Percentiles rank a stretch among this genome's conserved stretches.
phyloP scores from a whole-genome alignment of 1,140 invertebrate species.

The Drosophila serrata region DNA sequence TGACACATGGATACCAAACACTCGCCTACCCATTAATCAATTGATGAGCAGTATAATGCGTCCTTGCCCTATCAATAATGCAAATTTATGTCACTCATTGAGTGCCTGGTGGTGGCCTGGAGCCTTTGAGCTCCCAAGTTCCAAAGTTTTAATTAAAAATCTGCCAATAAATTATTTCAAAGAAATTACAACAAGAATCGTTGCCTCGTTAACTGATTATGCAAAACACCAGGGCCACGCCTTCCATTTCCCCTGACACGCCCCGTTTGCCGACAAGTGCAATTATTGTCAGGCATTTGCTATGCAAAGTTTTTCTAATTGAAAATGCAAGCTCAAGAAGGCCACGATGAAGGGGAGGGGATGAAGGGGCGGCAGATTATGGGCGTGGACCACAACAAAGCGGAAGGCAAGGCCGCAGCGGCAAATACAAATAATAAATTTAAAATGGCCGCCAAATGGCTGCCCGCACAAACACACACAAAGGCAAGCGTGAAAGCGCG shows the following conservation, averaged over 20 bases:
- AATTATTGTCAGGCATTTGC: conserved; percentile 78
- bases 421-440: conserved; percentile 81
- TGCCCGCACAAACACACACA: conserved; percentile 40
- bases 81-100: conserved; percentile 67
- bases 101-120: conserved; percentile 27
- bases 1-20: conserved; percentile 53
- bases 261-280: conserved; percentile 51
- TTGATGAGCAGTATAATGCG: conserved; percentile 38
- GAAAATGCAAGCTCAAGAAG: conserved; percentile 77
- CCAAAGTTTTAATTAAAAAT: conserved; percentile 81
- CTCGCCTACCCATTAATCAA: conserved; percentile 36
- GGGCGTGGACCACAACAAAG: conserved; percentile 57
- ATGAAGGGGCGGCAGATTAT: conserved; percentile 18
- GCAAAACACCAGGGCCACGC: conserved; percentile 67
- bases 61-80: conserved; percentile 48
- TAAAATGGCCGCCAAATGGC: conserved; percentile 78
- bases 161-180: conserved; percentile 82
- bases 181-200: conserved; percentile 79
- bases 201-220: conserved; percentile 84
- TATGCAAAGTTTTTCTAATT: conserved; percentile 81
- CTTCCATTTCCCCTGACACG: neutral
- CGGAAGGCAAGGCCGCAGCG: conserved; percentile 50
- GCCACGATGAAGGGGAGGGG: conserved; percentile 1
- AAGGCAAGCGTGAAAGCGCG: conserved; percentile 74
- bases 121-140: conserved; percentile 54